A percentile compares a stretch with the other conserved stretches of the same genome.
phyloP scores from a whole-genome alignment of 2,797 vertebrate species.

The Babyrousa celebensis region DNA sequence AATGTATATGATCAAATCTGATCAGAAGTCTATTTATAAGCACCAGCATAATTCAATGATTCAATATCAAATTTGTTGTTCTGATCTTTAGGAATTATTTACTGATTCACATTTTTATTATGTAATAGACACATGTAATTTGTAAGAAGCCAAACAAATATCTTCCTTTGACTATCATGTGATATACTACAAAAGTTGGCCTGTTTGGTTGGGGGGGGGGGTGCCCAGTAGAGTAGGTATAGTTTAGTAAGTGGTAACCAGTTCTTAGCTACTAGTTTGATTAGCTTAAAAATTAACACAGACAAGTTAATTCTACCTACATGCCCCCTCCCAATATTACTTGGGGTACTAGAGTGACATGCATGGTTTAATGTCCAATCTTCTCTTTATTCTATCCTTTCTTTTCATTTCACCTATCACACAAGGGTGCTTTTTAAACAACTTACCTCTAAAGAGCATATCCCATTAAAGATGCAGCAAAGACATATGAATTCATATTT shows the following conservation, averaged over 20 bases:
- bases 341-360: not conserved
- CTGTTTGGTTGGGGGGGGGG: not conserved
- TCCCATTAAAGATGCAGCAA: slow-evolving; percentile 41
- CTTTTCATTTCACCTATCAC: slow-evolving; percentile 21
- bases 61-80: slow-evolving; percentile 11
- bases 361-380: not conserved
- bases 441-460: not conserved
- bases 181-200: not conserved
- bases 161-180: slow-evolving; percentile 31
- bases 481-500: slow-evolving; percentile 19
- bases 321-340: not conserved
- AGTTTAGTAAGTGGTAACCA: slow-evolving; percentile 19
- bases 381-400: not conserved
- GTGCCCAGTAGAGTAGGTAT: not conserved
- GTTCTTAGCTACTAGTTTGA: slow-evolving; percentile 5
- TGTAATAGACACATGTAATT: not conserved
- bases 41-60: not conserved
- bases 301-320: not conserved
- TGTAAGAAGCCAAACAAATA: slow-evolving; percentile 31
- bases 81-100: not conserved
- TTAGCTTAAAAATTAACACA: not conserved
- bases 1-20: not conserved
- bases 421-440: slow-evolving; percentile 33
- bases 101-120: slow-evolving; percentile 17
- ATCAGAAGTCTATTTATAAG: slow-evolving; percentile 41